Percentiles rank a stretch among this genome's conserved stretches.
These are phyloP conservation scores for Cataglyphis rosenhaueri DNA, from an alignment of 2,888 invertebrate genomes.

Conservation along the genomic window DNA sequence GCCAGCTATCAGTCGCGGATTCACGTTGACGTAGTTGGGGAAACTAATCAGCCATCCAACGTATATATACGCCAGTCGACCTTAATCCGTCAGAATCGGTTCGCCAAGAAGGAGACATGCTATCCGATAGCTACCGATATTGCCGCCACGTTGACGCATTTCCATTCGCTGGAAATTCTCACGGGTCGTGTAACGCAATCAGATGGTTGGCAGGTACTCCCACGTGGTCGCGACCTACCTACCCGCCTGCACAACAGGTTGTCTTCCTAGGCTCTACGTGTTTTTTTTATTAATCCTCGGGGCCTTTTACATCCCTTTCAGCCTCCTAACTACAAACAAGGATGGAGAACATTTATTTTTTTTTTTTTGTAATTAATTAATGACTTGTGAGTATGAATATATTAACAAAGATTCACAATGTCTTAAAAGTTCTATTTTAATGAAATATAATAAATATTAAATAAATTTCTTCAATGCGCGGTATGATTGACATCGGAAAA, in stretches of 20 bases:
- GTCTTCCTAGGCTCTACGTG: constrained; percentile 4
- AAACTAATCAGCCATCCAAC: constrained; percentile 56
- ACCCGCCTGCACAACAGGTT: constrained; percentile 50
- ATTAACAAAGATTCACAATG: background rate
- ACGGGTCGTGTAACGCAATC: constrained; percentile 68
- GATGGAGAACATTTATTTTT: background rate
- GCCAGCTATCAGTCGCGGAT: constrained; percentile 28
- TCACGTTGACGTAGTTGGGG: constrained; percentile 45
- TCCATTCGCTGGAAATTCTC: constrained; percentile 66
- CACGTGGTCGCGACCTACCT: constrained; percentile 65
- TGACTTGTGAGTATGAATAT: background rate
- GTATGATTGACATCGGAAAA: background rate
- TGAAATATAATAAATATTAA: background rate
- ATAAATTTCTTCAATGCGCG: background rate
- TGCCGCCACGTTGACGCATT: constrained; percentile 59
- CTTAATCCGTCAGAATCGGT: constrained; percentile 56
- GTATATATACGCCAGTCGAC: constrained; percentile 48
- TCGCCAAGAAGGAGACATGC: constrained; percentile 58
- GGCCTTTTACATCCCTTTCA: background rate
- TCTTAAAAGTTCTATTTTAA: background rate
- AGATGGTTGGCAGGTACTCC: constrained; percentile 67
- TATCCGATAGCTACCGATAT: constrained; percentile 61
- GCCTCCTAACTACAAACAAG: background rate
- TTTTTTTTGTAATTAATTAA: background rate
- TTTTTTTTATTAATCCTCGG: constrained; percentile 9